A percentile compares a stretch with the other conserved stretches of the same genome.
Conservation (phyloP, 2,797 vertebrate genomes). For the Chaetodon trifasciatus region DNA sequence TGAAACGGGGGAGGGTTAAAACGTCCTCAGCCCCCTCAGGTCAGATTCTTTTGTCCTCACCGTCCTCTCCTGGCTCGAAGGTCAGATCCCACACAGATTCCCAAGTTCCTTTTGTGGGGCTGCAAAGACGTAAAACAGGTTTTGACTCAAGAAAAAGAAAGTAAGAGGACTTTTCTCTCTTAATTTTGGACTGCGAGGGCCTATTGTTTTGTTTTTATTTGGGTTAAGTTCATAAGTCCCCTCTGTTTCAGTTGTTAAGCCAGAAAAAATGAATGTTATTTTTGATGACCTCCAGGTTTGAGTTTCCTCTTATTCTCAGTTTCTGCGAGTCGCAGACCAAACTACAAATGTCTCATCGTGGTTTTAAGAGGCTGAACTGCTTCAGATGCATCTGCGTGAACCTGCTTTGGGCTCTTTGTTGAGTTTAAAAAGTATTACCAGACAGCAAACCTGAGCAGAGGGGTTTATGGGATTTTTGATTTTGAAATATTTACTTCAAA, state of each 20-base stretch:
- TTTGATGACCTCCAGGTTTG: background rate
- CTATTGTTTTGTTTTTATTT: background rate
- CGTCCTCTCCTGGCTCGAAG: background rate
- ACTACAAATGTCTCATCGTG: background rate
- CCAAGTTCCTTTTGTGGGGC: background rate
- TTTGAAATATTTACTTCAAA: background rate
- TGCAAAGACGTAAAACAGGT: background rate
- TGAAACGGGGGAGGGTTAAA: background rate
- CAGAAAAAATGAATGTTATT: background rate
- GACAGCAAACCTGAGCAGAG: background rate
- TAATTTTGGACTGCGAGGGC: background rate
- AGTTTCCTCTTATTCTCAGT: background rate
- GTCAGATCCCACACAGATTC: background rate
- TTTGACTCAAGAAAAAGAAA: background rate
- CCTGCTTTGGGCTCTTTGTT: background rate
- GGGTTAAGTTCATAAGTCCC: background rate
- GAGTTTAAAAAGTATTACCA: background rate
- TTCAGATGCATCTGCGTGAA: background rate
- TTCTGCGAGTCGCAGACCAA: background rate
- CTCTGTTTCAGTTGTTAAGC: background rate
- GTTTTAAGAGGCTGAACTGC: background rate
- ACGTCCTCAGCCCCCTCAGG: background rate
- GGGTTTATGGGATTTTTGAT: background rate
- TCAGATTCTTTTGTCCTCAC: constrained; percentile 10
- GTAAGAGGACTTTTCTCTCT: background rate